Evolutionary conservation across 2,113 vertebrate species (phyloP).

Genomic region (Scartelaos histophorus): DNA sequence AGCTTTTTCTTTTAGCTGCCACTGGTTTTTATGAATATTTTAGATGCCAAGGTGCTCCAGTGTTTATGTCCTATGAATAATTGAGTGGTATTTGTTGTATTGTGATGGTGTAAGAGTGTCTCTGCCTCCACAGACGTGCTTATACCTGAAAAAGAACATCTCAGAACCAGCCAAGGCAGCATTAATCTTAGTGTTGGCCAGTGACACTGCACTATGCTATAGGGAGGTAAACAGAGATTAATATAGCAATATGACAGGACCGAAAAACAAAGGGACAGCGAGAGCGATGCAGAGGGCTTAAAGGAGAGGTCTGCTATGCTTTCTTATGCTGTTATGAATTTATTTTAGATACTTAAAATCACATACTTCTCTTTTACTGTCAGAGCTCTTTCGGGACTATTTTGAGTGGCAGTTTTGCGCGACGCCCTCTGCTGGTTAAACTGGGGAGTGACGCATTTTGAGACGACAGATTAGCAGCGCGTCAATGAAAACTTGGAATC

Average conservation of each 20-base stretch:
- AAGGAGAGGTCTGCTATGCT: neutral
- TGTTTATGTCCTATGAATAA: constrained; percentile 42
- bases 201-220: constrained; percentile 21
- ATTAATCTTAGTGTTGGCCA: constrained; percentile 54
- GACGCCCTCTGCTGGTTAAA: no score
- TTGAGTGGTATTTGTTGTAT: constrained; percentile 30
- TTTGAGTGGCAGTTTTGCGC: no score
- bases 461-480: no score
- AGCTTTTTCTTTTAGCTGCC: constrained; percentile 19
- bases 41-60: constrained; percentile 11
- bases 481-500: no score
- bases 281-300: constrained; percentile 20
- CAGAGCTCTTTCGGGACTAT: no score
- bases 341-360: neutral
- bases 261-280: constrained; percentile 13
- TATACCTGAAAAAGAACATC: constrained; percentile 46
- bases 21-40: constrained; percentile 41
- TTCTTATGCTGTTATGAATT: neutral
- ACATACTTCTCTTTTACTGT: no score
- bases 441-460: no score
- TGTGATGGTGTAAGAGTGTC: neutral
- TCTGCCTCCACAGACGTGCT: constrained; percentile 2
- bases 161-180: constrained; percentile 59
- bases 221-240: constrained; percentile 43
- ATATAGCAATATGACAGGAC: constrained; percentile 47